A percentile compares a stretch with the other conserved stretches of the same genome.
Evolutionary conservation across 2,888 invertebrate genomes (phyloP).

Genomic region (Iselma pallidipennis): DNA sequence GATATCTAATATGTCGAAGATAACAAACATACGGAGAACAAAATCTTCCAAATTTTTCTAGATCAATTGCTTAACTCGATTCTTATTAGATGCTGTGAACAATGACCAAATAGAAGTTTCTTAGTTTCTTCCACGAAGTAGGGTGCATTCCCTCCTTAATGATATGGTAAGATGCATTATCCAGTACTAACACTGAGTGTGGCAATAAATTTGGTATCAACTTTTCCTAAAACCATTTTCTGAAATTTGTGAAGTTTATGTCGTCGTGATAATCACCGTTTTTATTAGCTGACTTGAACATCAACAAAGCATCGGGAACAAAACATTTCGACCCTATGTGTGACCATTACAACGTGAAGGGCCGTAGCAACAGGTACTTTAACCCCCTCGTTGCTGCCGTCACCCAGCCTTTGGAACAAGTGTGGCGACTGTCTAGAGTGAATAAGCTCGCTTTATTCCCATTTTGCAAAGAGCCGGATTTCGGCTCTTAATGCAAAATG

Average conservation of each 20-base stretch:
- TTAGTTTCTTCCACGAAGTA: background rate
- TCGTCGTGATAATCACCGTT: conserved; percentile 15
- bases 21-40: no score
- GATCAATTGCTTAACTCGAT: no score
- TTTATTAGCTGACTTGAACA: conserved; percentile 13
- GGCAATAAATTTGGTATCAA: conserved; percentile 13
- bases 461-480: no score
- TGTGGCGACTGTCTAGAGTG: background rate
- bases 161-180: conserved; percentile 18
- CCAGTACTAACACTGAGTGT: conserved; percentile 12
- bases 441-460: no score
- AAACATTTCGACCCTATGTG: no score
- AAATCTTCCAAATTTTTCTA: no score
- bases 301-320: no score
- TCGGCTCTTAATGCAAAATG: no score
- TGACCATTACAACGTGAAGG: background rate
- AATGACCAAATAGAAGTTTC: no score
- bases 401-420: background rate
- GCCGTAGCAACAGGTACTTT: background rate
- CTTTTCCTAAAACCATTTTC: conserved; percentile 17
- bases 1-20: no score
- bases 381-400: no score
- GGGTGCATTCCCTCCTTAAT: conserved; percentile 1
- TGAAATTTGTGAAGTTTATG: conserved; percentile 23
- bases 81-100: no score